A percentile compares a stretch with the other conserved stretches of the same genome.
These are phyloP conservation scores for Acrocephalus kingi DNA, from an alignment of 2,113 vertebrate genomes.

Conservation along the genomic window DNA sequence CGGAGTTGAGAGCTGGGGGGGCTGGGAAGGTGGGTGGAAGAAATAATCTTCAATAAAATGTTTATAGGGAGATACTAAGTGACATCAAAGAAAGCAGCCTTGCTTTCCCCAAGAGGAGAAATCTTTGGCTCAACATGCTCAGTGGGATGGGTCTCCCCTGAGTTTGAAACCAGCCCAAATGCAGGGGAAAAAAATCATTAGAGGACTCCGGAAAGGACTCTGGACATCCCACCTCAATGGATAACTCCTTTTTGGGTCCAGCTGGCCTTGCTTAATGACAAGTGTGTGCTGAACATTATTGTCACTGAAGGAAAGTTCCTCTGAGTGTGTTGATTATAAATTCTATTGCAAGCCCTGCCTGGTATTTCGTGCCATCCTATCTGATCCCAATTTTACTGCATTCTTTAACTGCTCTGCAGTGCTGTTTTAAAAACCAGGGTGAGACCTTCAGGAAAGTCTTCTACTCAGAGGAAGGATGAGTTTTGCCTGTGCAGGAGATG, in stretches of 20 bases:
- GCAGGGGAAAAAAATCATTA: not conserved
- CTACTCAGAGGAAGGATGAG: not conserved
- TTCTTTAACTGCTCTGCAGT: not conserved
- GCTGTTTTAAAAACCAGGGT: not conserved
- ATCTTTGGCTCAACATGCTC: accelerated
- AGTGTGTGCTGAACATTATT: not conserved
- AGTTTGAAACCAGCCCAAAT: not conserved
- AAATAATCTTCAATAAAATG: constrained; percentile 54
- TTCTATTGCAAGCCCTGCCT: not conserved
- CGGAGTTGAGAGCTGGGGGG: not conserved
- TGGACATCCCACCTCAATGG: not conserved
- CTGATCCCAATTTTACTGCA: not conserved
- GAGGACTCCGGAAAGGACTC: not conserved
- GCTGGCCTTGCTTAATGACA: not conserved
- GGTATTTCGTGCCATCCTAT: not conserved
- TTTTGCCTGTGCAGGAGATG: not conserved
- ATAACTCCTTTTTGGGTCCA: not conserved
- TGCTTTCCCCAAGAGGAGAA: not conserved
- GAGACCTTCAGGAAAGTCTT: not conserved
- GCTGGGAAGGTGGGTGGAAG: not conserved
- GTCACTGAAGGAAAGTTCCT: not conserved
- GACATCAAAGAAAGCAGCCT: not conserved
- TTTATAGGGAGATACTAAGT: not conserved
- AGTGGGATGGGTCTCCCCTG: not conserved
- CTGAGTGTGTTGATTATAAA: not conserved